Evolutionary conservation across 1,140 invertebrate genomes (phyloP).

Genomic region (Stenopsyche tienmushanensis): DNA sequence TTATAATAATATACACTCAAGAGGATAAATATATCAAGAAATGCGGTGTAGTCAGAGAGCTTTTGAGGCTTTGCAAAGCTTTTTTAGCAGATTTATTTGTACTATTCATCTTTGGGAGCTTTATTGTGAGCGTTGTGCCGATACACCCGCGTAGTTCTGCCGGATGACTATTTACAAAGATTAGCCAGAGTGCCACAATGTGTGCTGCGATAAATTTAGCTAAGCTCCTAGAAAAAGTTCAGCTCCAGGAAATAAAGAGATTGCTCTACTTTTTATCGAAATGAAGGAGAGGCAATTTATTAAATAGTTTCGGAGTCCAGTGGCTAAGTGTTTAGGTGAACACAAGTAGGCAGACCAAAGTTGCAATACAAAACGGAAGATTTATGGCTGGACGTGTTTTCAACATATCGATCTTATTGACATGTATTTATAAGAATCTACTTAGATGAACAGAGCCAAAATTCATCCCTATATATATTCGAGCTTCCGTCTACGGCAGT

Average conservation of each 20-base stretch:
- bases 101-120: conserved; percentile 39
- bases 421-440: background rate
- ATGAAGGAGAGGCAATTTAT: conserved; percentile 36
- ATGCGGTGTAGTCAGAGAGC: background rate
- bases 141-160: conserved; percentile 35
- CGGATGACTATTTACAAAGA: conserved; percentile 39
- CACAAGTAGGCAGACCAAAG: conserved; percentile 6
- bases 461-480: too few species aligned
- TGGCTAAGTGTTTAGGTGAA: conserved; percentile 34
- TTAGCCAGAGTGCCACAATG: conserved; percentile 35
- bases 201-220: conserved; percentile 39
- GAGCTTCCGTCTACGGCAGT: too few species aligned
- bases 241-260: conserved; percentile 8
- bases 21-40: background rate
- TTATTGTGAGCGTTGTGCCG: conserved; percentile 36
- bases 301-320: conserved; percentile 24
- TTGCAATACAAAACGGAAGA: conserved; percentile 7
- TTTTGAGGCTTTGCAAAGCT: background rate
- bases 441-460: too few species aligned
- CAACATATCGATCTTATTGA: background rate
- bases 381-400: conserved; percentile 1
- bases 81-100: conserved; percentile 40
- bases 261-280: conserved; percentile 32
- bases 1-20: background rate
- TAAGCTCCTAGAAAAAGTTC: conserved; percentile 30